These are phyloP conservation scores for Bombus consobrinus DNA, from an alignment of 1,140 invertebrate species.

Conservation along the genomic window DNA sequence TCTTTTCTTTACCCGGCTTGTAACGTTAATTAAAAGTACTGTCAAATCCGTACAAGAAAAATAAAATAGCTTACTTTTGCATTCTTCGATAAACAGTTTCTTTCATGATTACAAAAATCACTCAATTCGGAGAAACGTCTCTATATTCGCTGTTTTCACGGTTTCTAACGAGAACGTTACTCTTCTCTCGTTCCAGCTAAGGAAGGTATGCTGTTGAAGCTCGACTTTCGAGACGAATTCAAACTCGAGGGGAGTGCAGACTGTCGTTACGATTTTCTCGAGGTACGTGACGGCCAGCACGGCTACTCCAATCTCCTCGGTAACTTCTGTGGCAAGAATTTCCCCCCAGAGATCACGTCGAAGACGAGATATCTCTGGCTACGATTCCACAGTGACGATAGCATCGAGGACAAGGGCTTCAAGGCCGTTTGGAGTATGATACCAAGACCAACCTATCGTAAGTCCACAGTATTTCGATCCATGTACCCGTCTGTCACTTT, in stretches of 20 bases:
- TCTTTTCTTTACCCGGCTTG: no score
- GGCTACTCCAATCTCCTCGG: conserved; percentile 90
- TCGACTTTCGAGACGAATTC: conserved; percentile 93
- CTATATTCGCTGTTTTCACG: background rate
- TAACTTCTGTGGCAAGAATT: conserved; percentile 89
- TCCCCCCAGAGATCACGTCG: conserved; percentile 90
- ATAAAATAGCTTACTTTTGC: background rate
- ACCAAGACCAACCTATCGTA: conserved; percentile 83
- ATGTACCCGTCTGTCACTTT: conserved; percentile 16
- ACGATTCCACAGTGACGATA: conserved; percentile 92
- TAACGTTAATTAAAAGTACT: no score
- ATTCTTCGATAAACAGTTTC: background rate
- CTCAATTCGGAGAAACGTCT: background rate
- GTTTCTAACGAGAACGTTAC: conserved; percentile 19
- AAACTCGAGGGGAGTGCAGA: conserved; percentile 88
- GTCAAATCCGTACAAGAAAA: background rate
- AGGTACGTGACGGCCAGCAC: conserved; percentile 92
- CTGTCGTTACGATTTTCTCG: conserved; percentile 93
- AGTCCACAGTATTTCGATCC: conserved; percentile 61
- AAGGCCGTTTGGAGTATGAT: conserved; percentile 89
- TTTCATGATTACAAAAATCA: background rate
- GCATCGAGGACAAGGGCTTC: conserved; percentile 92
- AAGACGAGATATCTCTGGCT: conserved; percentile 91
- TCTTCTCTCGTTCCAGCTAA: conserved; percentile 86
- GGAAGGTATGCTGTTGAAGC: conserved; percentile 87